Evolutionary conservation across 2,797 vertebrate species (phyloP), one percentile per base, ranked within the genome.

Genomic region (Apogon hyalosoma): DNA sequence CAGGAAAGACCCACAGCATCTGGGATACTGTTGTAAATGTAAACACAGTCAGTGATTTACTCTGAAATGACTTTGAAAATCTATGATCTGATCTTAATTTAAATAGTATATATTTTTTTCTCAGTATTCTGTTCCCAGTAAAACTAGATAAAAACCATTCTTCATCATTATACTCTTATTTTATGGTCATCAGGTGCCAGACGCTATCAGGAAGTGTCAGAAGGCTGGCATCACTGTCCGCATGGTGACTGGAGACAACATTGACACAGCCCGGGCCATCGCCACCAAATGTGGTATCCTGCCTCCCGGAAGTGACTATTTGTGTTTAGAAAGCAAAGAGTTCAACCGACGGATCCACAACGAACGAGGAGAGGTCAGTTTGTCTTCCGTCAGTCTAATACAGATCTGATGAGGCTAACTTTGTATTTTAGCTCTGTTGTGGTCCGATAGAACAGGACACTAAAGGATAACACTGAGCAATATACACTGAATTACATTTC

Each of bases 171-270:
- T 24, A 24, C 21, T 24, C 21, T 2, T 24, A 4, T 24, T 24
- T 24, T 24, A 2, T 24, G 21, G 21, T 24, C 21, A 24, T 24
- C 21, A 97, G 96, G 96, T 97, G 38, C 96, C 96, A 0, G 95
- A 96, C 0, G 96, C 96, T 63, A 97, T 97, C 75, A 92, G 87
- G 11, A 95, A 95, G 89, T 97, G 96, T 87, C 96, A 98, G 86
- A 95, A 94, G 4, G 96, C 96, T 0, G 96, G 96, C 64, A 98
- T 97, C 87, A 97, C 96, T 0, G 96, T 97, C 59, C 94, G 96
- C 57, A 97, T 97, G 96, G 96, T 97, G 73, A 97, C 96, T 0
- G 96, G 96, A 0, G 96, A 97, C 87, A 97, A 97, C 90, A 96
- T 97, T 80, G 95, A 95, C 92, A 97, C 96, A 0, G 96, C 96